Conservation (phyloP, 2,113 vertebrate genomes). For the Haemorhous mexicanus region DNA sequence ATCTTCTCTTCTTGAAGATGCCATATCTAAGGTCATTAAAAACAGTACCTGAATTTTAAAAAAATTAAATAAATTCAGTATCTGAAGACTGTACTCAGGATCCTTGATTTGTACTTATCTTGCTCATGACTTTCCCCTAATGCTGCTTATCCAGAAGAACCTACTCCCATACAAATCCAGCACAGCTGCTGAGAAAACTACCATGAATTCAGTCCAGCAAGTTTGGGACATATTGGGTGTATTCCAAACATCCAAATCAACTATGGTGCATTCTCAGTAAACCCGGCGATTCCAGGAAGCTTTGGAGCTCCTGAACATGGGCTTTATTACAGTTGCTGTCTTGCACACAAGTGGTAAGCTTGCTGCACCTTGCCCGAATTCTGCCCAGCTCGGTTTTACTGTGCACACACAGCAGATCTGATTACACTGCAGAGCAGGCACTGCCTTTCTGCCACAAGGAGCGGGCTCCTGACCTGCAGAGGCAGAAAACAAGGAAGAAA, state of each 20-base stretch:
- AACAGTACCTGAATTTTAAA: neutral
- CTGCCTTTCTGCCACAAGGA: neutral
- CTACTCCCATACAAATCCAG: neutral
- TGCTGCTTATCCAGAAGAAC: neutral
- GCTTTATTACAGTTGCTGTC: neutral
- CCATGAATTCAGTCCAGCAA: neutral
- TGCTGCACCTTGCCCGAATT: neutral
- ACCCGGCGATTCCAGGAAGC: neutral
- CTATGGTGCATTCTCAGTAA: neutral
- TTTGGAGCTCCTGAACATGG: neutral
- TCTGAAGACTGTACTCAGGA: neutral
- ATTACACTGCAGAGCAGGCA: neutral
- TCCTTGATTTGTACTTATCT: neutral
- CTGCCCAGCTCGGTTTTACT: neutral
- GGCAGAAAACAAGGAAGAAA: slow-evolving; percentile 31
- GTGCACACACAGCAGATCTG: neutral
- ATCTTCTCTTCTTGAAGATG: neutral
- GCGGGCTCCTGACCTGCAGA: neutral
- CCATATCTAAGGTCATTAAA: neutral
- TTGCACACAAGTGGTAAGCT: neutral
- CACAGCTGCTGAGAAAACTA: neutral
- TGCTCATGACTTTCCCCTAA: neutral
- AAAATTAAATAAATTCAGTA: neutral
- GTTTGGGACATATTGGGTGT: rapidly evolving
- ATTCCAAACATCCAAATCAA: neutral